These are phyloP conservation scores for Tricholauxania praeusta DNA, from an alignment of 2,888 invertebrate genomes.

Conservation along the genomic window DNA sequence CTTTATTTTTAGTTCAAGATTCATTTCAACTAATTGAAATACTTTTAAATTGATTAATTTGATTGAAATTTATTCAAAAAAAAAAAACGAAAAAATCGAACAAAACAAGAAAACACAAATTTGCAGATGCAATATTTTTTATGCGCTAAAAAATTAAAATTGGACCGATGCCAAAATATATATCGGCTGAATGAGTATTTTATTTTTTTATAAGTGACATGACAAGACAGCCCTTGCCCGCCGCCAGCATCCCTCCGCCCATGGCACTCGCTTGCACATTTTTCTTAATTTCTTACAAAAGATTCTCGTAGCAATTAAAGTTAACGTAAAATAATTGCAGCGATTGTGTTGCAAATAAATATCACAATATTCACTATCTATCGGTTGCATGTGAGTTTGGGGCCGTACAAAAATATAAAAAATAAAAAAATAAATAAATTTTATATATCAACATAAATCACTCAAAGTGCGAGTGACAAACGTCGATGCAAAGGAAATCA, in stretches of 20 bases:
- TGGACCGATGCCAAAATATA: slow-evolving; percentile 8
- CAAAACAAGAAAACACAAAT: slow-evolving; percentile 2
- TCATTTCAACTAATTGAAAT: no score
- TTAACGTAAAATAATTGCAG: slow-evolving; percentile 16
- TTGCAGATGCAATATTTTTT: slow-evolving; percentile 24
- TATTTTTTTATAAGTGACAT: slow-evolving; percentile 13
- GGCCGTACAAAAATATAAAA: slow-evolving; percentile 2
- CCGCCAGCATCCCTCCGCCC: not conserved
- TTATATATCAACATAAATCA: slow-evolving; percentile 60
- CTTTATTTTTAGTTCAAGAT: no score
- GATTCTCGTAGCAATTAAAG: not conserved
- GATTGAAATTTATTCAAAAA: no score
- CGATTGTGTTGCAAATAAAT: not conserved
- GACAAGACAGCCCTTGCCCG: not conserved
- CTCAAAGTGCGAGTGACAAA: slow-evolving; percentile 62
- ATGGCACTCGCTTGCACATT: no score
- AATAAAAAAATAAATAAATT: not conserved
- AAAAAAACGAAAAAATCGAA: no score
- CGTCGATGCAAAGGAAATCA: slow-evolving; percentile 50
- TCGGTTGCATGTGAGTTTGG: not conserved
- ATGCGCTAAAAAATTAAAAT: slow-evolving; percentile 8
- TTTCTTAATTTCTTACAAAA: not conserved
- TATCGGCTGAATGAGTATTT: slow-evolving; percentile 15
- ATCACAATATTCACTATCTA: not conserved
- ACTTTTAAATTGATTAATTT: no score